These are phyloP conservation scores for Phoeniculus purpureus DNA, from an alignment of 2,797 vertebrate species.

Conservation along the genomic window DNA sequence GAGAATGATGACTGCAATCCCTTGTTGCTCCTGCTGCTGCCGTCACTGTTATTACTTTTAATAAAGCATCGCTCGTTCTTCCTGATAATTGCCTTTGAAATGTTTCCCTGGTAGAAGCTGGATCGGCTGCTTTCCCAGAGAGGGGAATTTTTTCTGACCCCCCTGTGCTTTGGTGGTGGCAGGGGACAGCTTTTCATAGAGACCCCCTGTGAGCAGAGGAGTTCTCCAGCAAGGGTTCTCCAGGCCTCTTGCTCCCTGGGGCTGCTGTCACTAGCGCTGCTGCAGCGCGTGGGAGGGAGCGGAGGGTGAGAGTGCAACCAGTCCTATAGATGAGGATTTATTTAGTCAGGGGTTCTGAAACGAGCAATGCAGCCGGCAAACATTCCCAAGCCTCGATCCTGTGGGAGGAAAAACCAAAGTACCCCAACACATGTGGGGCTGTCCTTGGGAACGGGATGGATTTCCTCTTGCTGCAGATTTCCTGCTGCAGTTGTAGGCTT, in stretches of 20 bases:
- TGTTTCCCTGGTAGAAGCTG: background rate
- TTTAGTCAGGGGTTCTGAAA: background rate
- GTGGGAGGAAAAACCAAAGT: background rate
- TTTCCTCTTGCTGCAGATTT: conserved; percentile 44
- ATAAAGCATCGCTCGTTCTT: background rate
- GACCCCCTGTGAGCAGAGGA: background rate
- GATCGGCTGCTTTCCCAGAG: background rate
- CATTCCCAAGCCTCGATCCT: background rate
- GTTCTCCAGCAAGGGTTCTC: background rate
- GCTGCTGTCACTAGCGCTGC: background rate
- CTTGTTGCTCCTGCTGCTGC: background rate
- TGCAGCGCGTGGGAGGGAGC: background rate
- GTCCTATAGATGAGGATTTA: background rate
- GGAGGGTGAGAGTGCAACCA: background rate
- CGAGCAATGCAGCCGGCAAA: background rate
- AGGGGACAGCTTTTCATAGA: background rate
- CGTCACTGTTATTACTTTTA: background rate
- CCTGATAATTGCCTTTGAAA: background rate
- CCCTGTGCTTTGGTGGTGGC: background rate
- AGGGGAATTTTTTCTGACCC: background rate
- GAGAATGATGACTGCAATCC: background rate
- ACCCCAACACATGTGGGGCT: background rate
- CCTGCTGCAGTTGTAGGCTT: background rate
- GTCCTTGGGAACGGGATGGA: conserved; percentile 17
- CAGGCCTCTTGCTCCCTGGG: background rate